Evolutionary conservation across 2,113 vertebrate species (phyloP).

Genomic region (Hucho hucho): DNA sequence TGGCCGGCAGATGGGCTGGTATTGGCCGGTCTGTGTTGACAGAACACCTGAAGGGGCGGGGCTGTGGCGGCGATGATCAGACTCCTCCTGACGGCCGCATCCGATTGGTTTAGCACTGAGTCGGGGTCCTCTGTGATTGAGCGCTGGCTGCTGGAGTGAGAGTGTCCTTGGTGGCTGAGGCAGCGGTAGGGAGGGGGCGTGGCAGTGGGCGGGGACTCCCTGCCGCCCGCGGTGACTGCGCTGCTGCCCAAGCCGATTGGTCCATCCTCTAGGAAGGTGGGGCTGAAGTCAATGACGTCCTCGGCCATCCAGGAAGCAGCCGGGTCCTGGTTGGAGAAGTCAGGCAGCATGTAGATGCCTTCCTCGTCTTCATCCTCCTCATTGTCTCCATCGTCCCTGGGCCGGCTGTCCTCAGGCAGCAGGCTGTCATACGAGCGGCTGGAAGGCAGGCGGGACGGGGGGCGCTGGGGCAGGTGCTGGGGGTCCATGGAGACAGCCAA

Average conservation of each 20-base stretch:
- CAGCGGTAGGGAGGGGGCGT: conserved; percentile 57
- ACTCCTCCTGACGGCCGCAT: conserved; percentile 57
- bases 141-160: conserved; percentile 67
- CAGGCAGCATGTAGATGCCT: conserved; percentile 64
- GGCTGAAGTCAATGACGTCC: conserved; percentile 75
- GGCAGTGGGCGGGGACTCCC: conserved; percentile 61
- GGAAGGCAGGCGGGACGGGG: conserved; percentile 39
- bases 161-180: conserved; percentile 60
- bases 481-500: conserved; percentile 51
- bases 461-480: conserved; percentile 49
- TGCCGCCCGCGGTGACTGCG: neutral
- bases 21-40: conserved; percentile 54
- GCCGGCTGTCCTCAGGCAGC: conserved; percentile 44
- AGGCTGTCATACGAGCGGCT: conserved; percentile 61
- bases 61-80: conserved; percentile 63
- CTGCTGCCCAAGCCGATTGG: conserved; percentile 40
- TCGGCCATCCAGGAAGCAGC: conserved; percentile 72
- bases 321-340: conserved; percentile 57
- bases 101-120: conserved; percentile 63
- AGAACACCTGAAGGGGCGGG: conserved; percentile 51
- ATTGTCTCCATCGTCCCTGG: conserved; percentile 31
- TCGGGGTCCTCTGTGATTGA: conserved; percentile 62
- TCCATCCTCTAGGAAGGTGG: conserved; percentile 72
- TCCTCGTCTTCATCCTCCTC: conserved; percentile 48
- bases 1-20: conserved; percentile 19